Percentiles rank a stretch among this genome's conserved stretches.
Evolutionary conservation across 2,113 vertebrate species (phyloP).

Genomic region (Vireo altiloquus): DNA sequence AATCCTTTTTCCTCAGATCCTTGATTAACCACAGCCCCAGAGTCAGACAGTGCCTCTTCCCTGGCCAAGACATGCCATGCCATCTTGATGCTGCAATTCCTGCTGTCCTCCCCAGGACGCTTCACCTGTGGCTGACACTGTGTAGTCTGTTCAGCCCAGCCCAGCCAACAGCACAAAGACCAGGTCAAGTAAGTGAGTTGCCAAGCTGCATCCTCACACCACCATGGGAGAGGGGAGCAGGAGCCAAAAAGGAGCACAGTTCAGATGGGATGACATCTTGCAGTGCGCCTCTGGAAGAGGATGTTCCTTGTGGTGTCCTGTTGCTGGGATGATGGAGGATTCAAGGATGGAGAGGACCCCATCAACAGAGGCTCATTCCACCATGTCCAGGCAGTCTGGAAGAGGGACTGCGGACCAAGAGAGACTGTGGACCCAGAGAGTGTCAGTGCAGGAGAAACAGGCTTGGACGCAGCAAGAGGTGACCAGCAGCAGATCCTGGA

Average conservation of each 20-base stretch:
- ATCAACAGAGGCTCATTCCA: not conserved
- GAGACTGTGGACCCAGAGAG: not conserved
- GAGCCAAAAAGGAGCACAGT: not conserved
- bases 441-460: not conserved
- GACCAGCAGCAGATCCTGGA: not conserved
- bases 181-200: not conserved
- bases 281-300: not conserved
- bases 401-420: not conserved
- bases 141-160: not conserved
- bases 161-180: not conserved
- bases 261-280: not conserved
- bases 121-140: not conserved
- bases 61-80: not conserved
- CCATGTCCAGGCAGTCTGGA: not conserved
- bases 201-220: not conserved
- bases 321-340: not conserved
- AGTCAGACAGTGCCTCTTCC: rapidly evolving
- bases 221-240: not conserved
- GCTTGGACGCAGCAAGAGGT: not conserved
- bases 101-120: not conserved
- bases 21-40: not conserved
- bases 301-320: not conserved
- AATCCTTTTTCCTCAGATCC: not conserved
- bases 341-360: not conserved
- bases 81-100: not conserved